Percentiles rank a stretch among this genome's conserved stretches.
Conservation (phyloP, 2,888 invertebrate genomes). For the Clusia tigrina region DNA sequence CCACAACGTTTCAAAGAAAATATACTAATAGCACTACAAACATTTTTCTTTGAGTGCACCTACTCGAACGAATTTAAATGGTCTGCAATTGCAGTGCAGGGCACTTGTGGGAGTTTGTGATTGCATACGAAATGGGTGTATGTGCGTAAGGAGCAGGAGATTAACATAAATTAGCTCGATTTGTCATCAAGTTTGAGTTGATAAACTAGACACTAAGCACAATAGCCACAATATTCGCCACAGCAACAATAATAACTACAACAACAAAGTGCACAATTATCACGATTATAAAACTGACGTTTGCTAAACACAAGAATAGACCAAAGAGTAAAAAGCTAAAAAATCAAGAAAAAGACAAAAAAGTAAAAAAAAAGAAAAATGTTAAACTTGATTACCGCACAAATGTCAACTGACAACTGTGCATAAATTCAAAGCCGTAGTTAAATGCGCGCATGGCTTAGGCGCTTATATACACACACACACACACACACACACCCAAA, state of each 20-base stretch:
- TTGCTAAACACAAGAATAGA: not conserved
- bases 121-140: not conserved
- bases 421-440: constrained; percentile 41
- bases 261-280: not conserved
- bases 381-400: constrained; percentile 25
- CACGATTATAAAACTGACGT: not conserved
- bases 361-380: not conserved
- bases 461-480: constrained; percentile 25
- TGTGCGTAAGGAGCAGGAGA: not conserved
- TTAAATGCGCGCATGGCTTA: too few relatives aligned
- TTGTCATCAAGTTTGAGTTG: too few relatives aligned
- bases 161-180: constrained; percentile 3
- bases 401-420: constrained; percentile 46
- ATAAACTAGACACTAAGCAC: not conserved
- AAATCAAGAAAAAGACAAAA: constrained; percentile 6
- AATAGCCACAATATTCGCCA: too few relatives aligned
- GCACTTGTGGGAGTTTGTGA: not conserved
- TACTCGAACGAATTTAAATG: not conserved
- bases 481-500: not conserved
- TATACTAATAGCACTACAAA: too few relatives aligned
- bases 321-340: constrained; percentile 7
- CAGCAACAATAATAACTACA: not conserved
- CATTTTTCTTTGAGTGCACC: too few relatives aligned
- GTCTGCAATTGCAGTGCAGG: not conserved
- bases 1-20: too few relatives aligned